phyloP scores from a whole-genome alignment of 2,888 invertebrate genomes.

The Dicycla oo region DNA sequence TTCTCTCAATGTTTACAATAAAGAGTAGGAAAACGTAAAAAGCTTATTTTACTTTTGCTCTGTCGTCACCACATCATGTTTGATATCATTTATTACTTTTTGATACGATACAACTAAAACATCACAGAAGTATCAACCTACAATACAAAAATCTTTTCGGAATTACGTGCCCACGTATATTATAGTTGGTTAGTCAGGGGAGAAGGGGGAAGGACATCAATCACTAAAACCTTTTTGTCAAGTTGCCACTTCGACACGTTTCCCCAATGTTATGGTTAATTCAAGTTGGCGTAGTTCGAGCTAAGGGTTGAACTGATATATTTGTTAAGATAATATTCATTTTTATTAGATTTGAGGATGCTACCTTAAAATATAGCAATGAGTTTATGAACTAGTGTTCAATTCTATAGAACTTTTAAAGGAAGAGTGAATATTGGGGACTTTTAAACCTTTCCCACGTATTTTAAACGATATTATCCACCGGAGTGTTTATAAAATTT shows the following conservation, averaged over 20 bases:
- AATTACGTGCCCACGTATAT: constrained; percentile 27
- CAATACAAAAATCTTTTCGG: constrained; percentile 33
- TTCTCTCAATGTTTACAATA: constrained; percentile 22
- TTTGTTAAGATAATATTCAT: constrained; percentile 26
- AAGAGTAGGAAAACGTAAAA: constrained; percentile 25
- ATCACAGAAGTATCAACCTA: not conserved
- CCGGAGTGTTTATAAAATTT: constrained; percentile 35
- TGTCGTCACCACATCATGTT: constrained; percentile 35
- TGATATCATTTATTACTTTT: constrained; percentile 30
- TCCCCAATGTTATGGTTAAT: constrained; percentile 74
- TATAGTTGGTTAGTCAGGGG: constrained; percentile 51
- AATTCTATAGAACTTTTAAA: not conserved
- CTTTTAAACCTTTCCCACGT: not conserved
- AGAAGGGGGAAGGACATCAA: constrained; percentile 72
- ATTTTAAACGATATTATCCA: constrained; percentile 16
- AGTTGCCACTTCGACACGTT: constrained; percentile 79
- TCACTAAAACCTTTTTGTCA: constrained; percentile 79
- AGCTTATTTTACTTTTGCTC: constrained; percentile 21
- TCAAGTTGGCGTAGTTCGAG: constrained; percentile 65
- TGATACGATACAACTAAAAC: constrained; percentile 35
- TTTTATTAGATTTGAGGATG: constrained; percentile 7
- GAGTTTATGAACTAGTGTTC: constrained; percentile 1
- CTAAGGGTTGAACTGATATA: constrained; percentile 52
- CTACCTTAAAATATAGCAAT: too few species aligned
- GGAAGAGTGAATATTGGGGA: not conserved